Evolutionary conservation across 2,888 invertebrate genomes (phyloP), one percentile per base, ranked within the genome.

Genomic region (Xanthorhoe designata): DNA sequence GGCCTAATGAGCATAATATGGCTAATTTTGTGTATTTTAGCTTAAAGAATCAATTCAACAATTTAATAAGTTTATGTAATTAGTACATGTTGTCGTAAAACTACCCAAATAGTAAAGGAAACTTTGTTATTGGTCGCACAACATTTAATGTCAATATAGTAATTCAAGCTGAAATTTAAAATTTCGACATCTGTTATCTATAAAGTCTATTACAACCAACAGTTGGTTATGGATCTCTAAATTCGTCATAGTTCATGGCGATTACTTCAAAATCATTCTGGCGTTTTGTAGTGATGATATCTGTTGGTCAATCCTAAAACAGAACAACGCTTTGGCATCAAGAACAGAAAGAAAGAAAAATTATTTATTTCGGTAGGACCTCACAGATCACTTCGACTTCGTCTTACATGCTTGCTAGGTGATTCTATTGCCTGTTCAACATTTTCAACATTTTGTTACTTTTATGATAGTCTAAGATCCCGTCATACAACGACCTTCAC

Each of bases 1-100:
- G 61, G 53, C 61, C 61, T 61, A 58, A 58, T 57, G 32, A 51
- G 51, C 51, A 51, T 19, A 47, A 47, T 47, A 47, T 47, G 47
- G 13, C 24, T n/a, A 24, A 51, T 19, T 24, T 10, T 50, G 49
- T 3, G 5, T 42, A 42, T 42, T 19, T 50, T 51, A 51, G 24
- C 13, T 19, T 24, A 19, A n/a, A 51, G 51, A 51, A 51, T 51
- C 51, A 13, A 10, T 24, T n/a, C 13, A 51, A 51, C n/a, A 1
- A 17, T 2, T 49, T 9, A 49, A 51, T 51, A 51, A 51, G 19
- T 51, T 51, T 9, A 50, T 50, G 9, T 50, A 51, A 13, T 51
- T 18, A 19, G 5, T 19, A 32, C 13, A 13, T 42, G 32, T 42
- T 42, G 13, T 42, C 13, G 38, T 42, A 42, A 42, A 42, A 13